Conservation (phyloP, 2,888 invertebrate genomes). For the Cetonia aurata region DNA sequence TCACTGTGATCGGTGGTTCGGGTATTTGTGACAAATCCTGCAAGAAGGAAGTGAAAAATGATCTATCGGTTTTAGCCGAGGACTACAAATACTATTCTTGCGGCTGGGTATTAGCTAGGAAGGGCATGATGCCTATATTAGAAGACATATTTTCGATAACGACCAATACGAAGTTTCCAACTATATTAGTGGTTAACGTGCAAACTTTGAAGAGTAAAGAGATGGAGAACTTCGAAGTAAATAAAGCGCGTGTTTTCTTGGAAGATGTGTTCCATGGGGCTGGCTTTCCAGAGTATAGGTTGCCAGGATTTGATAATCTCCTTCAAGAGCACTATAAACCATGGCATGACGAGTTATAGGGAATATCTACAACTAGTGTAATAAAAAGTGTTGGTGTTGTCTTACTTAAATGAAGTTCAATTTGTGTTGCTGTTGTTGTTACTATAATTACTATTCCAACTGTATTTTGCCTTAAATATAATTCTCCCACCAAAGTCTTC, state of each 20-base stretch:
- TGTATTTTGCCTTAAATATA: no score
- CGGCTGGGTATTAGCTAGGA: conserved; percentile 36
- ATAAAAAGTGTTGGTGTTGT: background rate
- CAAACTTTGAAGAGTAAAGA: conserved; percentile 39
- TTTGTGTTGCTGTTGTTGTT: conserved; percentile 1
- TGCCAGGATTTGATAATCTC: conserved; percentile 43
- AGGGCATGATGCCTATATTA: conserved; percentile 31
- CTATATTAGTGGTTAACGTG: conserved; percentile 38
- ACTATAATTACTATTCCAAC: background rate
- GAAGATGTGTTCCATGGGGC: conserved; percentile 33
- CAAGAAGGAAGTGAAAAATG: conserved; percentile 12
- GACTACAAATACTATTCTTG: conserved; percentile 34
- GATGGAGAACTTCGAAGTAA: conserved; percentile 17
- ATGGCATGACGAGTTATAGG: conserved; percentile 34
- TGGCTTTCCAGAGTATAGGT: conserved; percentile 34
- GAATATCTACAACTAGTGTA: background rate
- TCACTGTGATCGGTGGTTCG: conserved; percentile 21
- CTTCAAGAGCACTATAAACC: conserved; percentile 34
- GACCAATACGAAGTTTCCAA: conserved; percentile 13
- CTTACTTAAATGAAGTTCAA: background rate
- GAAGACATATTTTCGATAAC: conserved; percentile 38
- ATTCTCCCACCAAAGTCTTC: no score
- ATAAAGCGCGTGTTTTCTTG: conserved; percentile 23
- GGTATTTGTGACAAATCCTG: conserved; percentile 33
- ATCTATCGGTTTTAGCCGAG: conserved; percentile 18